Conservation (phyloP, 2,113 vertebrate species). For the Platichthys flesus region DNA sequence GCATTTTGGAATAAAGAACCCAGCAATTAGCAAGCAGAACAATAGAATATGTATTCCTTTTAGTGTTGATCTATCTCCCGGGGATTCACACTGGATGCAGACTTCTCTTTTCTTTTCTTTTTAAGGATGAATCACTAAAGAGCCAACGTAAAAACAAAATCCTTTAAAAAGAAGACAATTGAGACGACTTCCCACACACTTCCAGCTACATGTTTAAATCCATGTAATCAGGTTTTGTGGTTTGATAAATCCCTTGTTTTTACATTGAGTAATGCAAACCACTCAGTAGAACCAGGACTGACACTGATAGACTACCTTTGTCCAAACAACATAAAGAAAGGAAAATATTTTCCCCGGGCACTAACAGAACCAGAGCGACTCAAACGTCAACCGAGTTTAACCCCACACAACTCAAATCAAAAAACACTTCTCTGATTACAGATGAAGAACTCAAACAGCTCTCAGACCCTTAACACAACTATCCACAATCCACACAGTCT, state of each 20-base stretch:
- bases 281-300: neutral
- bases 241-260: neutral
- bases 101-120: too few relatives aligned
- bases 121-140: neutral
- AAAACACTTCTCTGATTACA: neutral
- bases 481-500: neutral
- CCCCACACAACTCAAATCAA: neutral
- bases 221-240: neutral
- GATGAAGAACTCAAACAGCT: slow-evolving; percentile 6
- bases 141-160: neutral
- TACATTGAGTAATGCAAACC: neutral
- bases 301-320: neutral
- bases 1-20: neutral
- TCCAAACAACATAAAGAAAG: neutral
- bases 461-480: slow-evolving; percentile 13
- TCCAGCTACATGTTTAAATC: neutral
- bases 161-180: too few relatives aligned
- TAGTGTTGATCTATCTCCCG: neutral
- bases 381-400: neutral
- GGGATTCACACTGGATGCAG: too few relatives aligned
- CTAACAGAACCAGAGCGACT: neutral
- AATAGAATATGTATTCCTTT: neutral
- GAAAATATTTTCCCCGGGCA: neutral
- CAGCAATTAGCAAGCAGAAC: too few relatives aligned
- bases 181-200: neutral